Percentiles rank a stretch among this genome's conserved stretches.
phyloP scores from a whole-genome alignment of 2,797 vertebrate genomes.

The Scleropages formosus region DNA sequence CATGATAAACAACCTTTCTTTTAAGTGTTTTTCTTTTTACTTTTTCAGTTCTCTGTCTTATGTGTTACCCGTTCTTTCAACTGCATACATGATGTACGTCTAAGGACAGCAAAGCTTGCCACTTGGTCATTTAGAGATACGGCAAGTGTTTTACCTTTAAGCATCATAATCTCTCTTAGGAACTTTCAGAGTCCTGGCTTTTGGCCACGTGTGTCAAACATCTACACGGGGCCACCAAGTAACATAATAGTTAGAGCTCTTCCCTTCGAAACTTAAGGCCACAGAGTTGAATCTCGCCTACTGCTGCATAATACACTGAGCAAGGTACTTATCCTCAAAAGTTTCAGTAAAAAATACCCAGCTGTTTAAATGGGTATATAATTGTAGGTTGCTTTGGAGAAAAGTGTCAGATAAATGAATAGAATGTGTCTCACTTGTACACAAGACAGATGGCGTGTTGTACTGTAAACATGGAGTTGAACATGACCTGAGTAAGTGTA shows the following conservation, averaged over 20 bases:
- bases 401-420: too few relatives aligned
- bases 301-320: too few relatives aligned
- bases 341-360: too few relatives aligned
- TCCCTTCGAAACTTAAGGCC: too few relatives aligned
- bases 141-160: constrained; percentile 54
- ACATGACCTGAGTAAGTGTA: constrained; percentile 2
- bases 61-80: constrained; percentile 2
- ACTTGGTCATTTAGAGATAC: constrained; percentile 76
- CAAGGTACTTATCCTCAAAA: too few relatives aligned
- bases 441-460: neutral
- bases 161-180: constrained; percentile 61
- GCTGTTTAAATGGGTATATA: too few relatives aligned
- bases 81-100: constrained; percentile 39
- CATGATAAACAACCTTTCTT: neutral
- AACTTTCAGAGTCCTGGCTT: constrained; percentile 74
- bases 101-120: constrained; percentile 51
- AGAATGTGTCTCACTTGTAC: too few relatives aligned
- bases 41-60: neutral
- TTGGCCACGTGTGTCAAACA: too few relatives aligned
- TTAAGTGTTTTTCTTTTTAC: neutral
- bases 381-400: too few relatives aligned
- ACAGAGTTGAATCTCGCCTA: too few relatives aligned
- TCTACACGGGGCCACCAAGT: too few relatives aligned
- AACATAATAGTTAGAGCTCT: too few relatives aligned
- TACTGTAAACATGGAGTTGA: neutral